Conservation (phyloP, 2,113 vertebrate species). For the Epinephelus lanceolatus region DNA sequence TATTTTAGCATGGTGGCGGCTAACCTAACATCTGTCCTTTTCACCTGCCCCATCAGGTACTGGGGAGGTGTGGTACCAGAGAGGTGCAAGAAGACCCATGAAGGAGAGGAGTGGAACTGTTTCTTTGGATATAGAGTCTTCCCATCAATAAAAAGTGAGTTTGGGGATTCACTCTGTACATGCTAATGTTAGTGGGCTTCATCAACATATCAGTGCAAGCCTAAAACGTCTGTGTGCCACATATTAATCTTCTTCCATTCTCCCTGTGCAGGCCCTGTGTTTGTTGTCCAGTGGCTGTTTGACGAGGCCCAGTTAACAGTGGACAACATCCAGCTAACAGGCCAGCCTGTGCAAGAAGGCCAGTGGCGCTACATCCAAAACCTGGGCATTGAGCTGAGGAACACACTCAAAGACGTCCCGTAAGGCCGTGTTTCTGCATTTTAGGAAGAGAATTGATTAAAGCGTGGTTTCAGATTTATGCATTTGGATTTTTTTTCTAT, state of each 20-base stretch:
- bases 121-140: constrained; percentile 99
- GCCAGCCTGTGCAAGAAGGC: constrained; percentile 96
- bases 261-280: constrained; percentile 90
- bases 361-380: constrained; percentile 99
- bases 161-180: neutral
- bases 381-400: constrained; percentile 93
- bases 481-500: neutral
- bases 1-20: neutral
- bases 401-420: constrained; percentile 96
- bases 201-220: neutral
- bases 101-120: constrained; percentile 98
- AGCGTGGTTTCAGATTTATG: neutral
- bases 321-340: constrained; percentile 96
- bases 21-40: constrained; percentile 1
- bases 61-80: constrained; percentile 95
- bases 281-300: constrained; percentile 98
- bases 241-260: neutral
- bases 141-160: constrained; percentile 95
- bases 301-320: constrained; percentile 97
- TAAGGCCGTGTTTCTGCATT: constrained; percentile 77
- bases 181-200: no score
- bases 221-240: neutral
- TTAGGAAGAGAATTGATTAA: neutral
- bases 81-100: constrained; percentile 90
- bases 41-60: constrained; percentile 84